Evolutionary conservation across 2,797 vertebrate genomes (phyloP).

Genomic region (Adrianichthys oophorus): DNA sequence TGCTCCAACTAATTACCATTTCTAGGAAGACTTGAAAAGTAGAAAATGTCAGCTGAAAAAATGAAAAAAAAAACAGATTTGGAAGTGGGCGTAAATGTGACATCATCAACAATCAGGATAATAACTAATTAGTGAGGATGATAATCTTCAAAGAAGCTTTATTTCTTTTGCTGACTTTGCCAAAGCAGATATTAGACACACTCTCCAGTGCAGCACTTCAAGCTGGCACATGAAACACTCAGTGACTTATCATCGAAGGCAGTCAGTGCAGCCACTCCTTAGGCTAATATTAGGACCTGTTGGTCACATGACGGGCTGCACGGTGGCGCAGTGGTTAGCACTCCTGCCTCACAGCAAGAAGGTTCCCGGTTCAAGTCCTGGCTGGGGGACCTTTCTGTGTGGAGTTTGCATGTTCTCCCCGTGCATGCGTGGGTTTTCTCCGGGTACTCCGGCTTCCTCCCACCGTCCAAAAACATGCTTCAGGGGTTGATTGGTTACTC

Average conservation of each 20-base stretch:
- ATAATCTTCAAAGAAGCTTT: conserved; percentile 72
- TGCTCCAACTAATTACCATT: conserved; percentile 24
- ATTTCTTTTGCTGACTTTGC: conserved; percentile 59
- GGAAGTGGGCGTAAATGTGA: conserved; percentile 19
- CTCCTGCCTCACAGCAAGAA: too few relatives aligned
- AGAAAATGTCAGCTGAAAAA: background rate
- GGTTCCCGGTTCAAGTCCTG: too few relatives aligned
- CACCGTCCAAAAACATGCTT: too few relatives aligned
- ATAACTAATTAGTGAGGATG: conserved; percentile 54
- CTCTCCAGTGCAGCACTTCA: conserved; percentile 21
- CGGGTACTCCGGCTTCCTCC: too few relatives aligned
- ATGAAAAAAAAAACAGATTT: background rate
- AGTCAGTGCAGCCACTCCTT: conserved; percentile 36
- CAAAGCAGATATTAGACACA: conserved; percentile 46
- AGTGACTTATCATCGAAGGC: conserved; percentile 45
- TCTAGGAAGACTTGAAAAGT: background rate
- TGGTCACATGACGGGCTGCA: conserved; percentile 67
- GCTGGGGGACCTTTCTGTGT: too few relatives aligned
- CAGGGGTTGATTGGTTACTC: too few relatives aligned
- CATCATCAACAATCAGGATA: conserved; percentile 35
- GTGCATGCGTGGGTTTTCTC: too few relatives aligned
- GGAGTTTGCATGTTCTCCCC: too few relatives aligned
- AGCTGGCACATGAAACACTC: conserved; percentile 26
- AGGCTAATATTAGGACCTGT: conserved; percentile 53
- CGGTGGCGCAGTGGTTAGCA: too few relatives aligned